Base-by-base conservation (phyloP, 37 sponge, comb jelly and placozoan genomes). In the Oscarella lobularis region DNA sequence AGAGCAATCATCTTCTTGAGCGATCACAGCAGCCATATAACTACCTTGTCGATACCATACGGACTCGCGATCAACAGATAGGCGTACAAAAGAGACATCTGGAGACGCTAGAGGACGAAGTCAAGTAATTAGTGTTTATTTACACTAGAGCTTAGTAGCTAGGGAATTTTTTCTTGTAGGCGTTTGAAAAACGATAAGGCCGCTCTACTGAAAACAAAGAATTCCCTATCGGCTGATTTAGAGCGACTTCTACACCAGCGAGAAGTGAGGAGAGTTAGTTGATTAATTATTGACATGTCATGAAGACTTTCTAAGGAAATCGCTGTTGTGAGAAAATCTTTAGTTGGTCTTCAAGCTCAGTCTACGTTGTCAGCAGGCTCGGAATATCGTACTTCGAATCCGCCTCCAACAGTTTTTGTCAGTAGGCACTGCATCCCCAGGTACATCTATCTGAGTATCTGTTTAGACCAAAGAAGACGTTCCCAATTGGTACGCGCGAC, bases 201-300 rank as follows among this genome's bases (percentile, higher is more conserved):
- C 9, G 14, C 3, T 2, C 65, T 86, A 38, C 35, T 80, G 27
- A 66, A 69, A n/a, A 39, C 76, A 5, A 85, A 81, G 73, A 86
- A 89, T 71, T 38, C 72, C 39, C 39, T 86, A 79, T 67, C 87
- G 32, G 73, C 67, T n/a, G 90, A 89, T 48, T 70, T 89, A 37
- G 90, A 89, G 79, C 85, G 66, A 65, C 76, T 89, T 32, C 81
- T 89, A 38, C 66, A 33, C 9, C 90, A 89, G 68, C 77, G 79
- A 67, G 87, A 89, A 73, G 90, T 89, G 41, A 73, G 60, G 20
- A 20, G 60, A n/a, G n/a, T n/a, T n/a, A n/a, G n/a, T n/a, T n/a
- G n/a, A n/a, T n/a, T n/a, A n/a, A n/a, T n/a, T n/a, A n/a, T n/a
- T n/a, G n/a, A n/a, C n/a, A n/a, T n/a, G n/a, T n/a, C n/a, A n/a